Conservation (phyloP, 2,888 invertebrate genomes). For the Aleiodes testaceus region DNA sequence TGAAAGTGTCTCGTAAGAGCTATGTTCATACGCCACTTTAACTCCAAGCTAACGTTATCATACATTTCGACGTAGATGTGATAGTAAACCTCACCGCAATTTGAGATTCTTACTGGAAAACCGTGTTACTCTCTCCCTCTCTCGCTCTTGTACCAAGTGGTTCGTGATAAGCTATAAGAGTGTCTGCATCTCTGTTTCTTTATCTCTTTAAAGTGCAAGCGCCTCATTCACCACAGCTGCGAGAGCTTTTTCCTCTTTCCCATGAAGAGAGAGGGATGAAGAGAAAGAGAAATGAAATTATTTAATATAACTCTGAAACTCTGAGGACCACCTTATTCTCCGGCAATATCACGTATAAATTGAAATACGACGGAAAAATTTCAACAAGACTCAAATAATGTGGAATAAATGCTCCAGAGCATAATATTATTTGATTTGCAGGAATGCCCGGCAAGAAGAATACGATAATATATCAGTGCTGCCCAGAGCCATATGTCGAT, state of each 20-base stretch:
- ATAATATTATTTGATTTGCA: slow-evolving; percentile 70
- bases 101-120: background rate
- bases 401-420: slow-evolving; percentile 45
- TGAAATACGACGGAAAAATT: background rate
- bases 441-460: slow-evolving; percentile 95
- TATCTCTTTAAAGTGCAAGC: slow-evolving; percentile 26
- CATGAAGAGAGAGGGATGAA: background rate
- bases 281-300: slow-evolving; percentile 6
- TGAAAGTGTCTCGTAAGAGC: too few relatives aligned
- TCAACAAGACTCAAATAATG: slow-evolving; percentile 10
- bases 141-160: slow-evolving; percentile 3
- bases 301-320: slow-evolving; percentile 8
- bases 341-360: background rate
- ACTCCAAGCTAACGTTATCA: too few relatives aligned
- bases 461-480: slow-evolving; percentile 92
- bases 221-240: slow-evolving; percentile 31
- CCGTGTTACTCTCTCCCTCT: background rate
- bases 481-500: slow-evolving; percentile 94
- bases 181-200: slow-evolving; percentile 18
- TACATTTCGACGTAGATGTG: background rate
- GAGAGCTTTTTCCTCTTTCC: slow-evolving; percentile 31
- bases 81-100: slow-evolving; percentile 6
- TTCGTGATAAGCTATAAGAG: slow-evolving; percentile 39
- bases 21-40: too few relatives aligned
- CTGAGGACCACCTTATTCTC: background rate